A percentile compares a stretch with the other conserved stretches of the same genome.
Evolutionary conservation across 2,113 vertebrate genomes (phyloP).

Genomic region (Synchiropus splendidus): DNA sequence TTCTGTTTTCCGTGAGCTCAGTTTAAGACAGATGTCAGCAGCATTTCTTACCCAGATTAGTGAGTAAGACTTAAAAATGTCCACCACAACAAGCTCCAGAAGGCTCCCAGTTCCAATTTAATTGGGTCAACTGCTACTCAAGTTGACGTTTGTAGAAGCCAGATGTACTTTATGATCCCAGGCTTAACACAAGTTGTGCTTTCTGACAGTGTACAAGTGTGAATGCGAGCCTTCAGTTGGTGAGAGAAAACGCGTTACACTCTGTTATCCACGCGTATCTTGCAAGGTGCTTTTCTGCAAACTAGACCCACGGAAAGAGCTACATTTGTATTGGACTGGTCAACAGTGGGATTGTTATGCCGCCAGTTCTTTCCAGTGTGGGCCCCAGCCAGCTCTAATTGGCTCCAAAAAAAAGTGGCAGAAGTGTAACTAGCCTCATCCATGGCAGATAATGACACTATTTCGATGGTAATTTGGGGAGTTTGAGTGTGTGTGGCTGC

Average conservation of each 20-base stretch:
- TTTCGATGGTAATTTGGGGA: slow-evolving; percentile 34
- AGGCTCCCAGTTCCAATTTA: slow-evolving; percentile 28
- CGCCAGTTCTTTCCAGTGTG: slow-evolving; percentile 3
- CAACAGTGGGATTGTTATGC: no score
- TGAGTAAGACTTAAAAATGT: slow-evolving; percentile 27
- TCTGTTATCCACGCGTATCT: no score
- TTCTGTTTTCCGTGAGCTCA: slow-evolving; percentile 16
- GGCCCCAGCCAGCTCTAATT: slow-evolving; percentile 34
- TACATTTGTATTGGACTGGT: no score
- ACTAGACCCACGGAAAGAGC: no score
- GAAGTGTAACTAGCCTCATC: slow-evolving; percentile 33
- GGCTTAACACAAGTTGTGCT: slow-evolving; percentile 1
- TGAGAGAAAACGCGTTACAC: slow-evolving; percentile 14
- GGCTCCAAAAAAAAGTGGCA: slow-evolving; percentile 28
- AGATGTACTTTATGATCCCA: slow-evolving; percentile 20
- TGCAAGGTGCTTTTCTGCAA: background rate
- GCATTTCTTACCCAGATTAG: slow-evolving; percentile 44
- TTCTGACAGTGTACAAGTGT: no score
- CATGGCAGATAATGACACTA: slow-evolving; percentile 43
- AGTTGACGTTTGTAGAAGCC: slow-evolving; percentile 20
- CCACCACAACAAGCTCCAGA: slow-evolving; percentile 20
- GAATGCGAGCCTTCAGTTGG: no score
- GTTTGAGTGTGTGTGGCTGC: slow-evolving; percentile 31
- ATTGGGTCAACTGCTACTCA: slow-evolving; percentile 47
- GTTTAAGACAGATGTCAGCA: slow-evolving; percentile 40